Evolutionary conservation across 1,140 invertebrate genomes (phyloP), one percentile per base, ranked within the genome.

Genomic region (Ceratosolen fusciceps): DNA sequence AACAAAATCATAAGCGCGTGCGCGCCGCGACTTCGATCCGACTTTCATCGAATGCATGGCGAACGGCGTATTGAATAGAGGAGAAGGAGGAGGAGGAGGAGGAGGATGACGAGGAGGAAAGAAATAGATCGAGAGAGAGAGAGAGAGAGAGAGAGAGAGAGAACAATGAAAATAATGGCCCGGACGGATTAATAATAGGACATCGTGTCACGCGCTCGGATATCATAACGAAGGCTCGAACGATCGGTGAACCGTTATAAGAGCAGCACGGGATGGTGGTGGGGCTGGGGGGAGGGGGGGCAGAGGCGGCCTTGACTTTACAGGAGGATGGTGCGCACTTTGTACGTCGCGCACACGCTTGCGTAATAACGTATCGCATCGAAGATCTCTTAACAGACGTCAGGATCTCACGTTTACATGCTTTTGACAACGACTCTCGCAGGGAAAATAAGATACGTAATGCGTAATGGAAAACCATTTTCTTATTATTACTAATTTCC

Each of bases 281-380:
- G n/a, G n/a, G n/a, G n/a, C n/a, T n/a, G n/a, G n/a, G n/a, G n/a
- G n/a, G n/a, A n/a, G n/a, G n/a, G n/a, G n/a, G n/a, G n/a, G n/a
- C n/a, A 21, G 29, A 5, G 26, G 19, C 37, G 47, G 24, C 67
- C 75, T 77, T 60, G 75, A 77, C 75, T 77, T 77, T 77, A 77
- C 39, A 43, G 71, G 70, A 72, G 26, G 29, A 58, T 73, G 49
- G 71, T 52, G 52, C 19, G 52, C n/a, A 43, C 62, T 34, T 34
- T 52, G n/a, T 24, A 76, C 47, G n/a, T n/a, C n/a, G 60, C 39
- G 14, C 26, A 21, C 2, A 21, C 19, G 62, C 16, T 75, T 75
- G 60, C 74, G 74, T 75, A 75, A 75, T 75, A 47, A 2, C 1
- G 21, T 56, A 65, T 52, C 52, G 16, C 8, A 74, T 60, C 34